phyloP scores from a whole-genome alignment of 1,140 invertebrate genomes.

The Ganaspis sp. region DNA sequence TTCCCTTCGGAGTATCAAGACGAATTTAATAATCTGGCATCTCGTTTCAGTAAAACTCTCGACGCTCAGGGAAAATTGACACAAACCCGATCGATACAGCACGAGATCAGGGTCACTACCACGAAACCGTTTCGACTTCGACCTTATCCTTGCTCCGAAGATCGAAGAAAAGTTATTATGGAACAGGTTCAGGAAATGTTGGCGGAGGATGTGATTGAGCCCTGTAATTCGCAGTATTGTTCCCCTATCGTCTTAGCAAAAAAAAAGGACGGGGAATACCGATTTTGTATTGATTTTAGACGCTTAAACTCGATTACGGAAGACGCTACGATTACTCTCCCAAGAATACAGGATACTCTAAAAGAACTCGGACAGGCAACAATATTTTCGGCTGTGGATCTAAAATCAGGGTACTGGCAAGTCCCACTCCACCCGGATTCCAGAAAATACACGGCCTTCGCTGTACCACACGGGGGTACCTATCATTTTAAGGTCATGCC shows the following conservation, averaged over 20 bases:
- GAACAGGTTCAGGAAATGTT: conserved; percentile 50
- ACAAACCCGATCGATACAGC: conserved; percentile 27
- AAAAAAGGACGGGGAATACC: conserved; percentile 71
- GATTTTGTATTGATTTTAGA: conserved; percentile 75
- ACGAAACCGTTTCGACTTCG: not conserved
- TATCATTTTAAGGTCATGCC: conserved; percentile 56
- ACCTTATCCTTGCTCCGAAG: conserved; percentile 33
- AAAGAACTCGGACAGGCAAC: conserved; percentile 43
- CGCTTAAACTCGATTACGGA: conserved; percentile 70
- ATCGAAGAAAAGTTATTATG: conserved; percentile 38
- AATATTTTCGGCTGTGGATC: conserved; percentile 58
- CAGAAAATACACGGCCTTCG: conserved; percentile 70
- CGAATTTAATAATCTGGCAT: not conserved
- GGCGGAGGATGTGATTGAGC: conserved; percentile 53
- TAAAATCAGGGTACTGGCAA: conserved; percentile 68
- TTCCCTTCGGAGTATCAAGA: not conserved
- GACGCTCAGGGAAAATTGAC: not conserved
- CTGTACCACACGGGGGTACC: conserved; percentile 53
- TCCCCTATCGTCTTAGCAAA: conserved; percentile 49
- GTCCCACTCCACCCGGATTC: conserved; percentile 61
- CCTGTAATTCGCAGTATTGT: conserved; percentile 57
- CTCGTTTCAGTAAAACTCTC: not conserved
- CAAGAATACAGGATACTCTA: conserved; percentile 52
- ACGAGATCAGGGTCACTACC: conserved; percentile 39
- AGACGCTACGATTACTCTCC: conserved; percentile 54